Evolutionary conservation across 2,888 invertebrate genomes (phyloP), one percentile per base, ranked within the genome.

Genomic region (Stenodema calcarata): DNA sequence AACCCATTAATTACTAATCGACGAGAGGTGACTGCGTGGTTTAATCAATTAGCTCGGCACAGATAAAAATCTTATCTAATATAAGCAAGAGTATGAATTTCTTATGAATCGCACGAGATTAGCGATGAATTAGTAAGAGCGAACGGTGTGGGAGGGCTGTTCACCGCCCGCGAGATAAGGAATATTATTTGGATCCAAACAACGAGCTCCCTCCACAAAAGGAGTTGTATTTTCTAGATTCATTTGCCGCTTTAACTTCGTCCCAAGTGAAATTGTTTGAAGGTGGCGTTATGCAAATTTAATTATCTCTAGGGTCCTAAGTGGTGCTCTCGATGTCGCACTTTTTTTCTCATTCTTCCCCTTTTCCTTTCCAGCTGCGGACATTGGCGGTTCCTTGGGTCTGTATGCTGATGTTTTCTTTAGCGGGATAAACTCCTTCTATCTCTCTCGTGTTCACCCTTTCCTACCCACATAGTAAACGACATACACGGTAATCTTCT

Each of bases 271-370:
- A 44, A 78, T 44, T 44, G 47, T 42, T 78, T 78, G 78, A 78
- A 78, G 78, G 47, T 27, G 78, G 78, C 41, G 18, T 47, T 78
- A 44, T 78, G 78, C 78, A 23, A 78, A 78, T 78, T 78, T 78
- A 78, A 78, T 78, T 78, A 78, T 23, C 78, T 28, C 78, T 27
- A 78, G 41, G 44, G 47, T 44, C 78, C 78, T 41, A 73, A 73
- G 73, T 41, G 73, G 73, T 41, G 73, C 30, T 80, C 50, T 80
- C 80, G 54, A 80, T 50, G 80, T 80, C 54, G 50, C 50, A 80
- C 12, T 18, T 80, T 80, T 80, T 30, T 30, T 54, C 54, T 80
- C 44, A 18, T 1, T 78, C 18, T 23, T 44, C 18, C 44, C 44
- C 44, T 14, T 44, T 78, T 23, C 44, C 23, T 78, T 27, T 44